phyloP scores from a whole-genome alignment of 2,888 invertebrate genomes.

The Lasioglossum vierecki region DNA sequence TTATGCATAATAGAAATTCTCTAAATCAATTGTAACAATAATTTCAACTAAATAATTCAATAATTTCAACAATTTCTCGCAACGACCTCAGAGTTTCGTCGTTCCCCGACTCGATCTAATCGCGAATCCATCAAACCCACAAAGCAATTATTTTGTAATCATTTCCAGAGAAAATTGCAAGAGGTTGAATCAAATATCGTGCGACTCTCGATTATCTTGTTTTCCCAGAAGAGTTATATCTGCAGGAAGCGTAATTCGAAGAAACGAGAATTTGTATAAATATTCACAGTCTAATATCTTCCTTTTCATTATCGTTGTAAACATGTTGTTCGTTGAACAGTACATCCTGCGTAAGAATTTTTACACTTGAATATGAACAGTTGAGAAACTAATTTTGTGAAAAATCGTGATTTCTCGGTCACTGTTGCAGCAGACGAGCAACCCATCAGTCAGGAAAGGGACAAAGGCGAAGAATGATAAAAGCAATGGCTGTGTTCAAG shows the following conservation, averaged over 20 bases:
- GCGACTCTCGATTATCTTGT: background rate
- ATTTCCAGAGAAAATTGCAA: slow-evolving; percentile 1
- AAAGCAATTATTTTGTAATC: background rate
- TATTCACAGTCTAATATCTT: too few relatives aligned
- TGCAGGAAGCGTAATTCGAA: background rate
- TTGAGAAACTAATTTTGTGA: background rate
- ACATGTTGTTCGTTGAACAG: background rate
- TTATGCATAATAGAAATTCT: background rate
- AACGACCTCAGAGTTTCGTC: background rate
- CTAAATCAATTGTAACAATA: background rate
- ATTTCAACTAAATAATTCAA: too few relatives aligned
- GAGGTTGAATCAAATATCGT: background rate
- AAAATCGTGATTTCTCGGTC: background rate
- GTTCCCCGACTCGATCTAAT: background rate
- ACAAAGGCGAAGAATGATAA: background rate
- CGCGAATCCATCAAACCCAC: background rate
- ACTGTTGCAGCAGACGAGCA: slow-evolving; percentile 5
- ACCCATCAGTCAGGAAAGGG: background rate
- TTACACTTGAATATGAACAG: background rate
- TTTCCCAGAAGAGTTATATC: background rate
- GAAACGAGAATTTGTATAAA: background rate
- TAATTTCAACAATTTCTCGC: background rate
- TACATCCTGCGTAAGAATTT: background rate
- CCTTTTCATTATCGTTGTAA: background rate
- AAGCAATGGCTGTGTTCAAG: slow-evolving; percentile 7